phyloP scores from a whole-genome alignment of 2,888 invertebrate genomes.

The Pardosa pseudoannulata region DNA sequence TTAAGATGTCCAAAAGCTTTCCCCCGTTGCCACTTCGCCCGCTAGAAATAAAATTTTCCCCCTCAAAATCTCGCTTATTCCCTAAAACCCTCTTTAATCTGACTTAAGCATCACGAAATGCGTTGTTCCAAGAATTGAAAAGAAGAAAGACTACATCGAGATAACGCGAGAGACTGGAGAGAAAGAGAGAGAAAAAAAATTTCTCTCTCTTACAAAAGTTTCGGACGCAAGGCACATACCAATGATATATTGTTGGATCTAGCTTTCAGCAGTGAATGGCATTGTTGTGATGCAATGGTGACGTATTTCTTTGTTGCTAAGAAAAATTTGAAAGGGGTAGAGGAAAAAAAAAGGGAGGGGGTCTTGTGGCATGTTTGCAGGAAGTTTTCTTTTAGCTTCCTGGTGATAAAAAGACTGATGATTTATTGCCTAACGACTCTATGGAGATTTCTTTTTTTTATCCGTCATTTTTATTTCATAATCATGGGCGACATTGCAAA shows the following conservation, averaged over 20 bases:
- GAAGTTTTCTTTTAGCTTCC: constrained; percentile 15
- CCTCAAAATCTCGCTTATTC: neutral
- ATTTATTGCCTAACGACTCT: constrained; percentile 42
- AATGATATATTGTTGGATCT: constrained; percentile 55
- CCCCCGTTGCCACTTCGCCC: neutral
- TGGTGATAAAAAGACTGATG: constrained; percentile 17
- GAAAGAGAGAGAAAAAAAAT: constrained; percentile 14
- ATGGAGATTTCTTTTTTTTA: constrained; percentile 1
- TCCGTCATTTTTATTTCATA: constrained; percentile 3
- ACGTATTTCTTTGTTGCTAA: constrained; percentile 50
- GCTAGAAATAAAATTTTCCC: neutral
- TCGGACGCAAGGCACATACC: constrained; percentile 46
- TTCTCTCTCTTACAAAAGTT: constrained; percentile 43
- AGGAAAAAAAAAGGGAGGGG: neutral
- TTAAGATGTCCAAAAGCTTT: too few species aligned
- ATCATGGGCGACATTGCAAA: constrained; percentile 16
- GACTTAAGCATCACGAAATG: constrained; percentile 55
- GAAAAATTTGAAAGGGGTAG: constrained; percentile 28
- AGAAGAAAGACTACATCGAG: constrained; percentile 16
- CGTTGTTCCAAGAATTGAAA: constrained; percentile 17
- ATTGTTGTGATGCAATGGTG: constrained; percentile 48
- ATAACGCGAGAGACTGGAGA: constrained; percentile 9
- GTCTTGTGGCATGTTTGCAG: constrained; percentile 29
- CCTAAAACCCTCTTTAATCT: constrained; percentile 33
- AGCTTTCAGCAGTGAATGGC: constrained; percentile 50